A percentile compares a stretch with the other conserved stretches of the same genome.
phyloP scores from a whole-genome alignment of 2,113 vertebrate species.

The Cebus imitator region DNA sequence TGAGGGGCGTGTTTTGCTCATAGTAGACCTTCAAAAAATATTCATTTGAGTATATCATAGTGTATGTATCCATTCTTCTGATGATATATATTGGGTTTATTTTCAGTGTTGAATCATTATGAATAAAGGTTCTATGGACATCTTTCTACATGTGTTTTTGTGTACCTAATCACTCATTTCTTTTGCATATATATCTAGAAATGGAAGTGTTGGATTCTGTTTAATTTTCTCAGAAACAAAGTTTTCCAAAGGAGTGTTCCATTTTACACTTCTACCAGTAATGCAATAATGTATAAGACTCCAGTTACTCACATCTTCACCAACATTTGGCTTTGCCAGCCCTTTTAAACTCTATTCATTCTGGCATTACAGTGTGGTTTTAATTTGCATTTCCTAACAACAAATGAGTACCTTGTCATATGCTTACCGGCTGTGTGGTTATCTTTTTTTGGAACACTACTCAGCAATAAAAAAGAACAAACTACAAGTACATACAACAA shows the following conservation, averaged over 20 bases:
- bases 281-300: not conserved
- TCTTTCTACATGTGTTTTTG: not conserved
- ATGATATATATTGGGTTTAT: not conserved
- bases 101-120: not conserved
- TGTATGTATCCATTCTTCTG: not conserved
- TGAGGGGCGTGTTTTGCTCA: not conserved
- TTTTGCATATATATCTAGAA: not conserved
- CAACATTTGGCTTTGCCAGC: not conserved
- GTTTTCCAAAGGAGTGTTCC: not conserved
- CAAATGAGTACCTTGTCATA: not conserved
- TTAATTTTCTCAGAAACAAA: slow-evolving; percentile 33
- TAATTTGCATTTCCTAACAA: not conserved
- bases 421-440: not conserved
- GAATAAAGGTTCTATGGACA: not conserved
- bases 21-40: not conserved
- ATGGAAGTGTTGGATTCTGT: not conserved
- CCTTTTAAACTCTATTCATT: not conserved
- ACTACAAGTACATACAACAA: not conserved
- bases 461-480: not conserved
- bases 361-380: not conserved
- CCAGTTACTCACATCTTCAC: not conserved
- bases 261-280: not conserved
- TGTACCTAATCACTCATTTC: not conserved
- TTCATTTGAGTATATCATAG: too few relatives aligned
- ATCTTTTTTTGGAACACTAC: not conserved